Evolutionary conservation across 2,113 vertebrate genomes (phyloP).

Genomic region (Hipposideros armiger): DNA sequence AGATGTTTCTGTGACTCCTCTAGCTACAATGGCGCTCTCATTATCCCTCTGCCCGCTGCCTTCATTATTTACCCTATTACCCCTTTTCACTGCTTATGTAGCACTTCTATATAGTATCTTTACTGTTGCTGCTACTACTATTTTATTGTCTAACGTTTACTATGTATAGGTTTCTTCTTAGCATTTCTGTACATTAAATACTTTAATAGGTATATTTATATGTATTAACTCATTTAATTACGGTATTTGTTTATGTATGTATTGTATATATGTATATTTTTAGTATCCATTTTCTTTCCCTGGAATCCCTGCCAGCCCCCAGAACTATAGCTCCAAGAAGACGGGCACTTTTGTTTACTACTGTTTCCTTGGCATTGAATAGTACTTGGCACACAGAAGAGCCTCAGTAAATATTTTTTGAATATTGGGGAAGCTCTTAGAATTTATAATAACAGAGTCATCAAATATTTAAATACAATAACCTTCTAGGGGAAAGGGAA

Average conservation of each 20-base stretch:
- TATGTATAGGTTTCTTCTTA: not conserved
- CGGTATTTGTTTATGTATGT: not conserved
- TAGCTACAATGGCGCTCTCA: not conserved
- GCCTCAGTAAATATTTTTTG: constrained; percentile 14
- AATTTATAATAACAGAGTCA: constrained; percentile 55
- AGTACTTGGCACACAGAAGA: constrained; percentile 32
- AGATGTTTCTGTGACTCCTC: not conserved
- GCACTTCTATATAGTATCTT: not conserved
- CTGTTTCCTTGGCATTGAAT: not conserved
- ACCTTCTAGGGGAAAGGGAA: not conserved
- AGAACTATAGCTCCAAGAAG: not conserved
- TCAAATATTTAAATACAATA: constrained; percentile 57
- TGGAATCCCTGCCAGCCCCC: not conserved
- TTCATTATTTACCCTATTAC: not conserved
- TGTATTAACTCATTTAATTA: not conserved
- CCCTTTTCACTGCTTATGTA: not conserved
- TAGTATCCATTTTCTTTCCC: not conserved
- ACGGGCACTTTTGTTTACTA: constrained; percentile 17
- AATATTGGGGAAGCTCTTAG: not conserved
- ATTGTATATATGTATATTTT: not conserved
- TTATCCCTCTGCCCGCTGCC: not conserved
- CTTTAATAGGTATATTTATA: not conserved
- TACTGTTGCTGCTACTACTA: not conserved
- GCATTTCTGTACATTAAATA: constrained; percentile 6
- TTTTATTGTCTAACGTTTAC: constrained; percentile 42